Evolutionary conservation across 2,888 invertebrate genomes (phyloP), one percentile per base, ranked within the genome.

Genomic region (Morpho deidamia): DNA sequence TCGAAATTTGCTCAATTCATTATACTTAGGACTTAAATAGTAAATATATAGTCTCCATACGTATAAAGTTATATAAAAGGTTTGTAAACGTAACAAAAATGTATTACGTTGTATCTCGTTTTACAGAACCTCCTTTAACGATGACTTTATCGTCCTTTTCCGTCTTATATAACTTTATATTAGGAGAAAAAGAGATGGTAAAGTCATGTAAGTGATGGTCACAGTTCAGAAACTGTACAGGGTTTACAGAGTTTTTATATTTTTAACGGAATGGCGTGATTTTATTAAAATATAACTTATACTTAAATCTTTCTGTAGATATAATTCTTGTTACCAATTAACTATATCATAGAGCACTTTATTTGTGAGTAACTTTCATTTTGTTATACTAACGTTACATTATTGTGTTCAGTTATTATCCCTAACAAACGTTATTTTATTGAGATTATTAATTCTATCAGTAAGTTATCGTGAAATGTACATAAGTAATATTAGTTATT

Each of bases 1-100:
- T 67, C 64, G 61, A 72, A 76, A 78, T 74, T 81, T 82, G 81
- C 81, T 81, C 81, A 83, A 83, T 71, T 71, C 59, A 60, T 64
- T 42, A 41, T 43, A 41, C 40, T 51, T 48, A 54, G 34, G 8
- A 9, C 3, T 12, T 8, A 23, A 23, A 23, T 23, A 5, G 2
- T 23, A 23, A 2, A 23, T 23, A 2, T 23, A 23, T 23, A 23
- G 23, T 23, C 5, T 23, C 2, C 2, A 23, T 1, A 1, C 23
- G 23, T 23, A 1, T 2, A 23, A 23, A 23, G 4, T 5, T 23
- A 5, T 23, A 5, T 23, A 23, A 14, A 14, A 23, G 23, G 3
- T 23, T 5, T 23, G 23, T 23, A 23, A 23, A 23, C 23, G 4
- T 23, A 1, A 23, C 23, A 23, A 23, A 23, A 23, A 23, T 1